Percentiles rank a stretch among this genome's conserved stretches.
phyloP scores from a whole-genome alignment of 2,888 invertebrate genomes.

The Diarsia mendica region DNA sequence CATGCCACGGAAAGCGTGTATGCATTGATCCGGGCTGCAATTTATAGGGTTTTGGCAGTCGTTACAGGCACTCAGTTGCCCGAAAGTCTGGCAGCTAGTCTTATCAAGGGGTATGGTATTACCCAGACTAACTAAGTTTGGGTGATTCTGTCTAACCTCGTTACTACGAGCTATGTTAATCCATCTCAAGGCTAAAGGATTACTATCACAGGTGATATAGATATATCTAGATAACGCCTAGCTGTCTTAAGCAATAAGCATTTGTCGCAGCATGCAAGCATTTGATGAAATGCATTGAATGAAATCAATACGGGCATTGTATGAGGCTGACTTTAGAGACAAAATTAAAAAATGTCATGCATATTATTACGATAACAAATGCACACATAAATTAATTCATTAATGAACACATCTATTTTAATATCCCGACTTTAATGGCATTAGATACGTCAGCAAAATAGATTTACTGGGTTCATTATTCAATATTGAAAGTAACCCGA shows the following conservation, averaged over 20 bases:
- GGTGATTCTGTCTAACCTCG: background rate
- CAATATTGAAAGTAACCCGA: constrained; percentile 38
- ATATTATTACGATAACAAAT: constrained; percentile 1
- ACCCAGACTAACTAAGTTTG: too few species aligned
- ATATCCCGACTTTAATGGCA: constrained; percentile 35
- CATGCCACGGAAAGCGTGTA: too few species aligned
- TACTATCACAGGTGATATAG: background rate
- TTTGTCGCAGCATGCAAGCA: too few species aligned
- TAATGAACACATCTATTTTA: constrained; percentile 46
- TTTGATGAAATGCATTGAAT: too few species aligned
- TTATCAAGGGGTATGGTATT: too few species aligned
- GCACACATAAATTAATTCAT: constrained; percentile 6
- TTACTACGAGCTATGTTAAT: background rate
- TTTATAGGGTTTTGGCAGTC: too few species aligned
- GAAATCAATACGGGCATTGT: too few species aligned
- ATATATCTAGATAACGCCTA: too few species aligned
- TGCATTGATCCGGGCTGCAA: too few species aligned
- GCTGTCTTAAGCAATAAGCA: too few species aligned
- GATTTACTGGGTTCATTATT: constrained; percentile 53
- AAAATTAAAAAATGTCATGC: constrained; percentile 1
- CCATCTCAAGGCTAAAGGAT: background rate
- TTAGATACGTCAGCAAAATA: constrained; percentile 40
- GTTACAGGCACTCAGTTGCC: too few species aligned
- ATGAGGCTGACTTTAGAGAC: background rate
- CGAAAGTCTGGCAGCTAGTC: too few species aligned